Evolutionary conservation across 1,140 invertebrate species (phyloP), one percentile per base, ranked within the genome.

Genomic region (Tachypleus tridentatus): DNA sequence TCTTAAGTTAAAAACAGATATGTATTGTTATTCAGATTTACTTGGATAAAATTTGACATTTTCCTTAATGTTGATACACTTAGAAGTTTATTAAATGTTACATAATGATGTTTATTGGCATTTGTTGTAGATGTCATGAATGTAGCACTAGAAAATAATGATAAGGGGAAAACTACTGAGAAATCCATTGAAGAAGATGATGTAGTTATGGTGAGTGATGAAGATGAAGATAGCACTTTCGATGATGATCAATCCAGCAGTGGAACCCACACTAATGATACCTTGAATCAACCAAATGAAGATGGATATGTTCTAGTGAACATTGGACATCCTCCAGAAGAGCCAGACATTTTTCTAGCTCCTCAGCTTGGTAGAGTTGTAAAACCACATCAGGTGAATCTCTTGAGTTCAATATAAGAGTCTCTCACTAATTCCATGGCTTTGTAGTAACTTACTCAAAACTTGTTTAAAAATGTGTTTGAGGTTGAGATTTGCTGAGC

Each of bases 231-330:
- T 71, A 29, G 29, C 29, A 29, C 29, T 29, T 29, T 29, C 2
- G 84, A 86, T 74, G 72, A 71, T 70, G 58, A 72, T 2, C 93
- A 93, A 73, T 93, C 97, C 70, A 80, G 80, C 68, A 73, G 73
- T 66, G 75, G 76, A 11, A 70, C 72, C 8, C 76, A 78, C 68
- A 74, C 74, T 60, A 74, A 82, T 70, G 82, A 83, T 79, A 2
- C 85, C n/a, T 89, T 92, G 72, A 98, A 98, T 78, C 78, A 87
- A 66, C 89, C 90, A 4, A 93, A 98, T 79, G 87, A 91, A 64
- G 84, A 93, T 74, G 96, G 96, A 3, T 80, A 91, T 57, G 92
- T 98, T 29, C 78, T 97, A 51, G 88, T 98, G 49, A 99, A 99
- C 77, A 86, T 97, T 57, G 94, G 91, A 11, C 94, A 98, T 80